Percentiles rank a stretch among this genome's conserved stretches.
These are phyloP conservation scores for Rosalia funebris DNA, from an alignment of 2,888 invertebrate species.

Conservation along the genomic window DNA sequence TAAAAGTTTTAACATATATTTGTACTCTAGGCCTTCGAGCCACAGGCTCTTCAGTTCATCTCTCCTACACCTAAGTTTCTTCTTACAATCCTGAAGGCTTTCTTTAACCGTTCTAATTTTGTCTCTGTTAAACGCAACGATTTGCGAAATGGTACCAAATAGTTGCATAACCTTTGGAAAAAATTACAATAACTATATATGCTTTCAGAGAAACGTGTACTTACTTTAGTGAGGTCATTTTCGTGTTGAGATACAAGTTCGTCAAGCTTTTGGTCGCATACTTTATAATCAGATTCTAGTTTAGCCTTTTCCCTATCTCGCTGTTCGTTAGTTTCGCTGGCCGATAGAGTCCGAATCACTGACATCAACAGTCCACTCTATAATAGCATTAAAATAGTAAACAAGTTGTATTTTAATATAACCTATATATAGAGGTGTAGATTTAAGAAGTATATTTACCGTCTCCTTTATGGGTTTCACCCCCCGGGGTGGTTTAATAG, in stretches of 20 bases:
- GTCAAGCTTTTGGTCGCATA: slow-evolving; percentile 89
- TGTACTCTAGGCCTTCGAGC: slow-evolving; percentile 96
- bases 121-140: slow-evolving; percentile 80
- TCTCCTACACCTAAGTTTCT: slow-evolving; percentile 85
- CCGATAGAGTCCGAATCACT: slow-evolving; percentile 92
- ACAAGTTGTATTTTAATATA: slow-evolving; percentile 32
- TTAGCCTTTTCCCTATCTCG: slow-evolving; percentile 92
- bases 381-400: no score
- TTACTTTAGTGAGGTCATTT: slow-evolving; percentile 85
- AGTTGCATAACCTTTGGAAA: slow-evolving; percentile 70
- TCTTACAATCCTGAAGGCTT: slow-evolving; percentile 84
- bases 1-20: slow-evolving; percentile 86
- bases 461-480: slow-evolving; percentile 89
- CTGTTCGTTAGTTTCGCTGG: slow-evolving; percentile 94
- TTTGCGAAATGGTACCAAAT: slow-evolving; percentile 79
- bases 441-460: slow-evolving; percentile 65
- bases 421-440: slow-evolving; percentile 15
- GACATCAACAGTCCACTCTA: slow-evolving; percentile 91
- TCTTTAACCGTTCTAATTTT: slow-evolving; percentile 83
- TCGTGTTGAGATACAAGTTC: slow-evolving; percentile 89
- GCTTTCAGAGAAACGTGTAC: no score
- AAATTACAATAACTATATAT: no score
- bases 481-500: slow-evolving; percentile 86
- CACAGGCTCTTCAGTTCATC: slow-evolving; percentile 94
- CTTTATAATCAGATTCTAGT: slow-evolving; percentile 91